Evolutionary conservation across 2,888 invertebrate species (phyloP).

Genomic region (Agrenia bidenticulata): DNA sequence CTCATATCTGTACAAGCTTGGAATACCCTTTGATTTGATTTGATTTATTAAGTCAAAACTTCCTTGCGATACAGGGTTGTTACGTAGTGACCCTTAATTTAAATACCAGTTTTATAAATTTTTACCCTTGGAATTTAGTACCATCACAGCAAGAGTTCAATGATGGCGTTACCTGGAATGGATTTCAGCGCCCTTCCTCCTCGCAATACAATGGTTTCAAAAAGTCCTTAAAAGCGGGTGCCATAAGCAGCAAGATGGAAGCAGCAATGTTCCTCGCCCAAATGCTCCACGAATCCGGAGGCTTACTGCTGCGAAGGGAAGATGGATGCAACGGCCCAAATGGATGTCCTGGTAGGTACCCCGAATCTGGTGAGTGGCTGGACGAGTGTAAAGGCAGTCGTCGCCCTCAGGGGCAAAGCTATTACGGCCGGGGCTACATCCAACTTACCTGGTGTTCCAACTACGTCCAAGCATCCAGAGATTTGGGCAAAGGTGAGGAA

Average conservation of each 20-base stretch:
- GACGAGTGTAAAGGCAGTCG: conserved; percentile 13
- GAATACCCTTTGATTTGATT: too few species aligned
- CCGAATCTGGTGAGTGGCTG: conserved; percentile 11
- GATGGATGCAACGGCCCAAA: conserved; percentile 11
- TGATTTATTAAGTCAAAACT: too few species aligned
- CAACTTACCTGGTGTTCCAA: conserved; percentile 29
- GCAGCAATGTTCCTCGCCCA: conserved; percentile 20
- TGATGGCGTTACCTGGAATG: conserved; percentile 4
- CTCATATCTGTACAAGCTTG: too few species aligned
- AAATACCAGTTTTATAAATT: too few species aligned
- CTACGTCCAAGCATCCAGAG: conserved; percentile 21
- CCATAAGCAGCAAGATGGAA: conserved; percentile 8
- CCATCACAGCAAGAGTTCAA: conserved; percentile 4
- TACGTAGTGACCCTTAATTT: too few species aligned
- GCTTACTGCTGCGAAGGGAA: neutral
- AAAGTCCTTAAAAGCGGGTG: neutral
- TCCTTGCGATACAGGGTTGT: too few species aligned
- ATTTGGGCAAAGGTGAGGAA: conserved; percentile 13
- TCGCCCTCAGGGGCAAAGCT: conserved; percentile 8
- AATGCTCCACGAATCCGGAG: conserved; percentile 6
- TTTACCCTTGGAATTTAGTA: too few species aligned
- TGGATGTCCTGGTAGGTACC: conserved; percentile 13
- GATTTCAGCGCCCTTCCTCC: neutral
- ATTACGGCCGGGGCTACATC: conserved; percentile 27
- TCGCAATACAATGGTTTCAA: neutral